Conservation (phyloP, 2,113 vertebrate species). For the Geothlypis trichas region DNA sequence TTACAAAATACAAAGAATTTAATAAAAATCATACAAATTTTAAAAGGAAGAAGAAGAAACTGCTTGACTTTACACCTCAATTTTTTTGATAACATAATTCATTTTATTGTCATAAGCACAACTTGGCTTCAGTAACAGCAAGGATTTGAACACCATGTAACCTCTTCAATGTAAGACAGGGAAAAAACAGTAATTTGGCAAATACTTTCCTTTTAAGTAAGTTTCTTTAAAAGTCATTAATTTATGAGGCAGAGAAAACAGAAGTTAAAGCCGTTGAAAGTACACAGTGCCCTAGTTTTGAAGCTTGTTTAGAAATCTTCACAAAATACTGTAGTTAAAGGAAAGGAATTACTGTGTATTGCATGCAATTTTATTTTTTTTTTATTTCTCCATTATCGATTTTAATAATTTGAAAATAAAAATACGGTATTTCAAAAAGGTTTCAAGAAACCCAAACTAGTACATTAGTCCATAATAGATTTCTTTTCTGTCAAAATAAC, state of each 20-base stretch:
- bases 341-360: not conserved
- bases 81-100: not conserved
- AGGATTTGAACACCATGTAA: not conserved
- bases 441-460: not conserved
- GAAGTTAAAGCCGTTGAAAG: not conserved
- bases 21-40: not conserved
- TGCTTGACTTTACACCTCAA: not conserved
- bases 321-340: not conserved
- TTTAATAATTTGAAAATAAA: not conserved
- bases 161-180: not conserved
- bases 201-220: not conserved
- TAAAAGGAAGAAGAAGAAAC: not conserved
- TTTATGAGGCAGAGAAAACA: not conserved
- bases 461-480: not conserved
- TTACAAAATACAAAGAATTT: not conserved
- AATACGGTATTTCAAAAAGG: fast-evolving
- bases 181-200: not conserved
- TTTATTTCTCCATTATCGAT: not conserved
- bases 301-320: not conserved
- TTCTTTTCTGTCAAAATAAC: not conserved
- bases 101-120: not conserved
- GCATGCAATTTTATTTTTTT: not conserved
- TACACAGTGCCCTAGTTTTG: not conserved
- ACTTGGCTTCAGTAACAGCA: not conserved
- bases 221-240: not conserved